phyloP scores from a whole-genome alignment of 30 jellyfish, hydroid and myxozoan species.

The Aurelia sp. region DNA sequence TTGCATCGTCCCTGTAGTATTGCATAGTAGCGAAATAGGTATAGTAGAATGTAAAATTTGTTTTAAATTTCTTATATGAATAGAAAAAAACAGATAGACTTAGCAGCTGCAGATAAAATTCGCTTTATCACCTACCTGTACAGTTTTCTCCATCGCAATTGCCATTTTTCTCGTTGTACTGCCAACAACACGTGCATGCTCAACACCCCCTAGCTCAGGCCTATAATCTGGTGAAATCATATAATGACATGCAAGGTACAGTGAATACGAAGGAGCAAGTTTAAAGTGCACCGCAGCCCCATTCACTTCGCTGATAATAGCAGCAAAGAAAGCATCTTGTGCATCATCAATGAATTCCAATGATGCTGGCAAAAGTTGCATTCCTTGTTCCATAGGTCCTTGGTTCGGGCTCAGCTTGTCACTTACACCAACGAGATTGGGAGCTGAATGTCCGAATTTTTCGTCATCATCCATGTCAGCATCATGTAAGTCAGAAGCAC shows the following conservation, averaged over 20 bases:
- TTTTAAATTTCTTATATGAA: no score
- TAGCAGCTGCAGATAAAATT: no score
- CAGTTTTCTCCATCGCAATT: constrained; percentile 82
- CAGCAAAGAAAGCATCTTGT: constrained; percentile 97
- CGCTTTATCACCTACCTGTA: constrained; percentile 66
- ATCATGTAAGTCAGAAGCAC: constrained; percentile 49
- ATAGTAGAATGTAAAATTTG: no score
- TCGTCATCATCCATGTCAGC: constrained; percentile 38
- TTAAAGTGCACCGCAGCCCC: constrained; percentile 98
- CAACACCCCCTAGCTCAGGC: constrained; percentile 89
- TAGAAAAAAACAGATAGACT: no score
- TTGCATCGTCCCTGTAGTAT: no score
- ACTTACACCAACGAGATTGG: constrained; percentile 44
- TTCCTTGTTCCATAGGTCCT: constrained; percentile 43
- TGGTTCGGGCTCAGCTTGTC: constrained; percentile 14
- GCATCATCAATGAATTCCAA: constrained; percentile 93
- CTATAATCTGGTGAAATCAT: constrained; percentile 81
- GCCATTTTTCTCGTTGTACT: constrained; percentile 86
- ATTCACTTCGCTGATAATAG: constrained; percentile 94
- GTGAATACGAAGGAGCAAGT: constrained; percentile 98
- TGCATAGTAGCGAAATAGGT: no score
- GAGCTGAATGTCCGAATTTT: constrained; percentile 69
- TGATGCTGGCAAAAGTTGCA: constrained; percentile 88
- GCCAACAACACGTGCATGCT: constrained; percentile 77
- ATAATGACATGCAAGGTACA: constrained; percentile 95